Conservation (phyloP, 2,113 vertebrate species). For the Hystrix brachyura region DNA sequence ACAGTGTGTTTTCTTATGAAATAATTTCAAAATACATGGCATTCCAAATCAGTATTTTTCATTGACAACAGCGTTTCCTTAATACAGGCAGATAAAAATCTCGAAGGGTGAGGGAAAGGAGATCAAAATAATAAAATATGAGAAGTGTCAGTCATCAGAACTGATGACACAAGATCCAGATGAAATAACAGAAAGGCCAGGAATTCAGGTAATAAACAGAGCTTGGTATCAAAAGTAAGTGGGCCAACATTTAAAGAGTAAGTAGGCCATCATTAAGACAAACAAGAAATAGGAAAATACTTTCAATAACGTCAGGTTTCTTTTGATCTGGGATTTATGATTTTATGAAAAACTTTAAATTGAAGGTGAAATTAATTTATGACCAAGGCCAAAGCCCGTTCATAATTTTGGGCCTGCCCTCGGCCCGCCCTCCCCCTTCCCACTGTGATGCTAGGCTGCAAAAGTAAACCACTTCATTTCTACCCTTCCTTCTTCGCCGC, state of each 20-base stretch:
- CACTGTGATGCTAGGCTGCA: not conserved
- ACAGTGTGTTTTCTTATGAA: not conserved
- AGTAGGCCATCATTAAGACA: not conserved
- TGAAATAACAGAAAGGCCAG: conserved; percentile 12
- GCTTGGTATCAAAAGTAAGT: not conserved
- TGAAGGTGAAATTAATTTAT: not conserved
- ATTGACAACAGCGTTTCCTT: not conserved
- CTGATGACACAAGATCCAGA: not conserved
- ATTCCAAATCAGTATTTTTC: not conserved
- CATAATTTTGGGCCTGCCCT: not conserved
- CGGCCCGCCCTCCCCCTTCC: not conserved
- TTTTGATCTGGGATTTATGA: not conserved
- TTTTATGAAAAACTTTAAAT: not conserved
- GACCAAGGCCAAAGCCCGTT: not conserved
- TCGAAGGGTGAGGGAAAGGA: not conserved
- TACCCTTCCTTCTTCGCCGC: not conserved
- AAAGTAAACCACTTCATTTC: not conserved
- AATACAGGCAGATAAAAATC: conserved; percentile 47
- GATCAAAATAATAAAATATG: conserved; percentile 31
- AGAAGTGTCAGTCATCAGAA: conserved; percentile 20
- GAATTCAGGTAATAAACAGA: not conserved
- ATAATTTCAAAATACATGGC: not conserved
- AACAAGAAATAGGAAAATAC: not conserved
- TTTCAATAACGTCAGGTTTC: not conserved
- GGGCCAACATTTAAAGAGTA: not conserved